Evolutionary conservation across 2,888 invertebrate genomes (phyloP).

Genomic region (Abrostola tripartita): DNA sequence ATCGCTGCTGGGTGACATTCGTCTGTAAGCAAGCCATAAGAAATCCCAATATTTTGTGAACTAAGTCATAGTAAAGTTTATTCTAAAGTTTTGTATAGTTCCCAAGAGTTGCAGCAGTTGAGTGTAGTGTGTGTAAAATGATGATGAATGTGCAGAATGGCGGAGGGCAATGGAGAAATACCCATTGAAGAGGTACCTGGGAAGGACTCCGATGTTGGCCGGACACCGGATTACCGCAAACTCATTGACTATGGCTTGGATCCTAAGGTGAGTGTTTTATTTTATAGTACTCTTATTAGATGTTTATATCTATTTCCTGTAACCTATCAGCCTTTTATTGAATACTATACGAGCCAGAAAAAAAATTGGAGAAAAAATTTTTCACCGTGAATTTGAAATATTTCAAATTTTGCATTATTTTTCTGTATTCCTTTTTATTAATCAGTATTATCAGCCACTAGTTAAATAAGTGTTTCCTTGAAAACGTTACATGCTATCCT

Average conservation of each 20-base stretch:
- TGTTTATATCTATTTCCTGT: background rate
- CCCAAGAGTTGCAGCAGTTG: slow-evolving; percentile 50
- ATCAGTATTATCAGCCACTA: background rate
- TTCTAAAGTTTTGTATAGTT: slow-evolving; percentile 57
- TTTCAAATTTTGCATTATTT: background rate
- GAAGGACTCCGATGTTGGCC: slow-evolving; percentile 90
- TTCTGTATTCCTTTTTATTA: background rate
- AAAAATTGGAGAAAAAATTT: background rate
- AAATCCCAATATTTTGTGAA: slow-evolving; percentile 65
- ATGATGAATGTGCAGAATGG: slow-evolving; percentile 91
- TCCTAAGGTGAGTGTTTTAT: slow-evolving; percentile 91
- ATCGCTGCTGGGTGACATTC: slow-evolving; percentile 81
- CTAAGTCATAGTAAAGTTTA: slow-evolving; percentile 58
- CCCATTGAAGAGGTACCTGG: slow-evolving; percentile 92
- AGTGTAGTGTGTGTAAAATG: slow-evolving; percentile 81
- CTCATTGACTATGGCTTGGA: slow-evolving; percentile 98
- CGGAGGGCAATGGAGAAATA: slow-evolving; percentile 96
- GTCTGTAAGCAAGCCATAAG: slow-evolving; percentile 74
- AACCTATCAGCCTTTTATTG: no score
- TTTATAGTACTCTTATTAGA: background rate
- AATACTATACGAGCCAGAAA: no score
- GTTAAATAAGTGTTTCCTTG: background rate
- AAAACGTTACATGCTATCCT: background rate
- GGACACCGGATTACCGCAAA: slow-evolving; percentile 97
- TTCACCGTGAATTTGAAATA: background rate